These are phyloP conservation scores for Smittia sp. DNA, from an alignment of 2,888 invertebrate genomes.

Conservation along the genomic window DNA sequence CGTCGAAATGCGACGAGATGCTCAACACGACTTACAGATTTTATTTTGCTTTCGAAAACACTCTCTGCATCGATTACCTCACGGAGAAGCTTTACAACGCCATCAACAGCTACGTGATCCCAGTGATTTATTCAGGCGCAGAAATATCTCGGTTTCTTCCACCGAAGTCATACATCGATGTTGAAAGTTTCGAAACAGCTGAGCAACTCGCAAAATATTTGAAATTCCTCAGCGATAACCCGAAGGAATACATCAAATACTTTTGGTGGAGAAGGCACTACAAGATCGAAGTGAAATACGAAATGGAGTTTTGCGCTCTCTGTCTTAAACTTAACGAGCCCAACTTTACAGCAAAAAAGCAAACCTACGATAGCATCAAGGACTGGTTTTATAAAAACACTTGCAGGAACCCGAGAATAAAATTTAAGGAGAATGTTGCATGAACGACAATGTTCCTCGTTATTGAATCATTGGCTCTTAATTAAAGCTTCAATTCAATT, in stretches of 20 bases:
- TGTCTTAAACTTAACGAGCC: constrained; percentile 47
- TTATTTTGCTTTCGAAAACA: constrained; percentile 67
- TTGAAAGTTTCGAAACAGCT: constrained; percentile 60
- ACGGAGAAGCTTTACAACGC: constrained; percentile 59
- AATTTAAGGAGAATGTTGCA: not conserved
- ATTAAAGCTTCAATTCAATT: no score
- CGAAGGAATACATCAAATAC: constrained; percentile 61
- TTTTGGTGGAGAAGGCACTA: constrained; percentile 64
- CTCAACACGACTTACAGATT: constrained; percentile 62
- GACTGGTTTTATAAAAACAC: constrained; percentile 49
- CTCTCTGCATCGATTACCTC: constrained; percentile 66
- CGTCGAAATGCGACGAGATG: constrained; percentile 50
- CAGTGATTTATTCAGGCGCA: constrained; percentile 67
- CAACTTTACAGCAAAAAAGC: constrained; percentile 44
- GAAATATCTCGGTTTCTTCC: constrained; percentile 62
- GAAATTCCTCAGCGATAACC: constrained; percentile 51
- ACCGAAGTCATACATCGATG: constrained; percentile 63
- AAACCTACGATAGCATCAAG: constrained; percentile 48
- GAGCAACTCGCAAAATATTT: constrained; percentile 60
- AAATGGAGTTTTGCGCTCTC: constrained; percentile 47
- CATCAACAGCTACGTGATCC: constrained; percentile 55
- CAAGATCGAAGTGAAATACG: constrained; percentile 48
- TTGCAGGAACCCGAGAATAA: constrained; percentile 5
- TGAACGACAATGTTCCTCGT: not conserved
- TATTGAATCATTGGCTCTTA: no score